Evolutionary conservation across 2,113 vertebrate species (phyloP), one percentile per base, ranked within the genome.

Genomic region (Geothlypis trichas): DNA sequence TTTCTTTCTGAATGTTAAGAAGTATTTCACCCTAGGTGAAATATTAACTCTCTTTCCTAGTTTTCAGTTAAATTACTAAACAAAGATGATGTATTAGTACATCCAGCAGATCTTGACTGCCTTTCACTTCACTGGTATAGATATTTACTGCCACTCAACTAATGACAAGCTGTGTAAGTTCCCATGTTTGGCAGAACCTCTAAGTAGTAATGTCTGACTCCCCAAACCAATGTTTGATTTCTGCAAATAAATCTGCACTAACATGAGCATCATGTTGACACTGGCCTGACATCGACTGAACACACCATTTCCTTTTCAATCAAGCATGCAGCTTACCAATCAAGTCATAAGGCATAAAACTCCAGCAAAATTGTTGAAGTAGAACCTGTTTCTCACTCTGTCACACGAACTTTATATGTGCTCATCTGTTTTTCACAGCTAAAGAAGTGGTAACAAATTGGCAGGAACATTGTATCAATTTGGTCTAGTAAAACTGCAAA

Each of bases 241-340:
- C 77, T 76, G 42, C 42, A 61, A 80, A 65, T 79, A 84, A 87
- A 91, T 55, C 51, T 74, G 62, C 39, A n/a, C 54, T 85, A 86
- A 81, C 30, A 35, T 23, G 83, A 91, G 52, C 54, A 55, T 67
- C 46, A 19, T 44, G 71, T 79, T 95, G 81, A 79, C 63, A 42
- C 7, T 59, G 59, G 63, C 24, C 55, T 95, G 80, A 80, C 58
- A 85, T 37, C 0, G 3, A 76, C 69, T 91, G 82, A 85, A 90
- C 41, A 91, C n/a, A 90, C 13, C 41, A 86, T 90, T 94, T 89
- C 59, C 37, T 65, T 93, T 82, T 57, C 87, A 91, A 28, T 93
- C 81, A 91, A 84, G 78, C 71, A 63, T 83, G 51, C 23, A 85
- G n/a, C 22, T 73, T 83, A 74, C 15, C 4, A 5, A 49, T 65